phyloP scores from a whole-genome alignment of 2,113 vertebrate species.

The Desmodus rotundus region DNA sequence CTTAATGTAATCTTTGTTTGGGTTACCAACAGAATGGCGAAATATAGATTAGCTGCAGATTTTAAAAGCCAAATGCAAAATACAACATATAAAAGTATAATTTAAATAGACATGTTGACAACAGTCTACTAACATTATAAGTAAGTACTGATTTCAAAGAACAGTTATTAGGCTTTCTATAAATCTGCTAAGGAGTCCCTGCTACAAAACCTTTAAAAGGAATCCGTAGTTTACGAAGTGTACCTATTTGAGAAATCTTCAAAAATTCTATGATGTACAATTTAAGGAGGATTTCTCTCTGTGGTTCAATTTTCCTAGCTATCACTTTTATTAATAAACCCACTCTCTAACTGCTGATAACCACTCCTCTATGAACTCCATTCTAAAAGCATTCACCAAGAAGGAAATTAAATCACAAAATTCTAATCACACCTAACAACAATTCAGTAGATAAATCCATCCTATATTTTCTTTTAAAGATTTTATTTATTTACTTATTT shows the following conservation, averaged over 20 bases:
- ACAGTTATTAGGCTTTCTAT: background rate
- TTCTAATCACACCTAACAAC: background rate
- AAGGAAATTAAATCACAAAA: background rate
- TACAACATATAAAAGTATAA: background rate
- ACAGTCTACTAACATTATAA: background rate
- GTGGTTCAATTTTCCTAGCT: background rate
- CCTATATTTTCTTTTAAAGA: too few relatives aligned
- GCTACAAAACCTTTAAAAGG: background rate
- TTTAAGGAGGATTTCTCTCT: background rate
- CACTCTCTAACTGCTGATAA: background rate
- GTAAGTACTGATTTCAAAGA: background rate
- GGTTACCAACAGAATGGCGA: background rate
- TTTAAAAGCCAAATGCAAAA: background rate
- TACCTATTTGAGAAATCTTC: background rate
- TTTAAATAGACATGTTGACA: background rate
- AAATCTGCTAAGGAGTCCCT: background rate
- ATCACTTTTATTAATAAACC: background rate
- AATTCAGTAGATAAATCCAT: background rate
- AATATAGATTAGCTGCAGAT: background rate
- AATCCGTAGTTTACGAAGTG: background rate
- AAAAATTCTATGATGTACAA: background rate
- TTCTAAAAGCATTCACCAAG: background rate
- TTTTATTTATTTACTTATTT: too few relatives aligned
- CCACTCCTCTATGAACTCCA: background rate
- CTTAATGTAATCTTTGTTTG: background rate